Conservation (phyloP, 2,797 vertebrate species). For the Glossophaga mutica region DNA sequence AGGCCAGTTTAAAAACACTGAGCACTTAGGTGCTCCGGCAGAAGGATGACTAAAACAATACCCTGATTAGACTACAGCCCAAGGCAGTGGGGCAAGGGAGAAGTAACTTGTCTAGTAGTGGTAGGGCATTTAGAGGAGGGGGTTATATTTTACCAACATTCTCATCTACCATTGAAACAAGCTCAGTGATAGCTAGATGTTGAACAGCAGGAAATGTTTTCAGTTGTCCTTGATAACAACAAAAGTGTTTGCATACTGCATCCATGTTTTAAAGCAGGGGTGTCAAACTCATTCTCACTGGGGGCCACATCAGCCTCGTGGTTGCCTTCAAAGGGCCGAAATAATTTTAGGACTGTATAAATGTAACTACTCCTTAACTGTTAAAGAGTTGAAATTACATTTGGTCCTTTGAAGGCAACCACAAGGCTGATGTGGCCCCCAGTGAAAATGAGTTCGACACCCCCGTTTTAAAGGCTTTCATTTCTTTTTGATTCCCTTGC, state of each 20-base stretch:
- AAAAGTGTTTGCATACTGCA: background rate
- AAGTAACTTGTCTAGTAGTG: background rate
- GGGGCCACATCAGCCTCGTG: too few species aligned
- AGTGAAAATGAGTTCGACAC: too few species aligned
- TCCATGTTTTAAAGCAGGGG: background rate
- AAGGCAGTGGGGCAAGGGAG: background rate
- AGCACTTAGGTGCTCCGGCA: background rate
- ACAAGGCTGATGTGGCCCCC: too few species aligned
- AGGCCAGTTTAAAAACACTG: background rate
- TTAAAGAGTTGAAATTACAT: too few species aligned
- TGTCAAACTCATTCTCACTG: too few species aligned
- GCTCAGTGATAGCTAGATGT: background rate
- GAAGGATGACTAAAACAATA: background rate
- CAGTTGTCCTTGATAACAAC: background rate
- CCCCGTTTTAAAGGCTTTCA: background rate
- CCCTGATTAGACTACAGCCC: background rate
- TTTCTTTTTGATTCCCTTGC: background rate
- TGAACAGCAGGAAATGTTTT: background rate
- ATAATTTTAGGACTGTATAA: too few species aligned
- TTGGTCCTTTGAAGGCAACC: too few species aligned
- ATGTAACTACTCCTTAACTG: too few species aligned
- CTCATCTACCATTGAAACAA: background rate
- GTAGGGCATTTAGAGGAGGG: background rate
- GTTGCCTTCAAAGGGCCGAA: too few species aligned
- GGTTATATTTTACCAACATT: background rate